These are phyloP conservation scores for Lepidothrix coronata DNA, from an alignment of 2,113 vertebrate genomes.

Conservation along the genomic window DNA sequence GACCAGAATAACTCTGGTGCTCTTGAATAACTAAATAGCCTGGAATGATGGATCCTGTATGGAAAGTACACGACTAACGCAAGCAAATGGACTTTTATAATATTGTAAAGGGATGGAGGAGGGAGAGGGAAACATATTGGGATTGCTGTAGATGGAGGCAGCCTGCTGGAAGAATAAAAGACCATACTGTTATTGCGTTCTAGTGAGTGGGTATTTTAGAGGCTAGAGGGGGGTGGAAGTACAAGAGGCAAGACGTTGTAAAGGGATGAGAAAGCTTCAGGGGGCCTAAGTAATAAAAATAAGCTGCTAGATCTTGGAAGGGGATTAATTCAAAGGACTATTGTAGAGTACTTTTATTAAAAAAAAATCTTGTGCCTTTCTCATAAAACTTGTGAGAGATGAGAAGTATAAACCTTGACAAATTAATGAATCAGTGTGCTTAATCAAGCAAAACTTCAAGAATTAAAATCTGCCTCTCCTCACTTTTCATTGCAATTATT, in stretches of 20 bases:
- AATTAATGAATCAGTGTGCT: background rate
- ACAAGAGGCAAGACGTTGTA: background rate
- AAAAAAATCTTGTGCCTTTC: background rate
- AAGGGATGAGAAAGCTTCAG: slow-evolving; percentile 9
- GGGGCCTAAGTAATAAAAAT: background rate
- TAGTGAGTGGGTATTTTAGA: background rate
- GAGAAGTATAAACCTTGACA: background rate
- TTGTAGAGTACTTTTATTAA: background rate
- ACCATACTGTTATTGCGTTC: background rate
- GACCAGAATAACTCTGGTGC: background rate
- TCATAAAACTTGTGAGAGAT: background rate
- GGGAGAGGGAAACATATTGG: background rate
- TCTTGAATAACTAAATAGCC: background rate
- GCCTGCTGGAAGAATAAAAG: background rate
- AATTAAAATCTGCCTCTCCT: background rate
- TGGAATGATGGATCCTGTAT: background rate
- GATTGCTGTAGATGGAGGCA: background rate
- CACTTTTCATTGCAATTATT: background rate
- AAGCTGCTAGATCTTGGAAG: background rate
- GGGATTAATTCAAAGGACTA: background rate
- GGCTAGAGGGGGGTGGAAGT: background rate
- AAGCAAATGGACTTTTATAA: background rate
- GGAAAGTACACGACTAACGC: background rate
- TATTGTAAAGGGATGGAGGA: background rate
- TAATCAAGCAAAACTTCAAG: background rate